These are phyloP conservation scores for Sebastiscus albofasciatus DNA, from an alignment of 2,797 vertebrate species.

Conservation along the genomic window DNA sequence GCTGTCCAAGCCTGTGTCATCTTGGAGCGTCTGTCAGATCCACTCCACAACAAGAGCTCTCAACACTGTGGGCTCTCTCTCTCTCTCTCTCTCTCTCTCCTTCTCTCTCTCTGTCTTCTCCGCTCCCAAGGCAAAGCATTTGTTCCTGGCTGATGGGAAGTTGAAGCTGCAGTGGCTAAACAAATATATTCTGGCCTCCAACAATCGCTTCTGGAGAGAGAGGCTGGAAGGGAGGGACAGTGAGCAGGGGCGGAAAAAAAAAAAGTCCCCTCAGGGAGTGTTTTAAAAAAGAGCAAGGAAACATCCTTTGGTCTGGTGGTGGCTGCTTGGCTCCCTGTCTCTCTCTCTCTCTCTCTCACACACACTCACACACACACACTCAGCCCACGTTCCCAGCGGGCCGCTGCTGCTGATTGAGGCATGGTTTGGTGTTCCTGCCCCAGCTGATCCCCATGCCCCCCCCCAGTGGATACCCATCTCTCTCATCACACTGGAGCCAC, in stretches of 20 bases:
- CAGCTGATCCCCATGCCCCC: conserved; percentile 73
- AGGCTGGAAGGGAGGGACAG: conserved; percentile 42
- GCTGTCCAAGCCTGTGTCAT: conserved; percentile 70
- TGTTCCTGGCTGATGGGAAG: conserved; percentile 75
- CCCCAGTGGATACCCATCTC: conserved; percentile 63
- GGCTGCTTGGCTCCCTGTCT: conserved; percentile 59
- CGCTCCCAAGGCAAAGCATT: conserved; percentile 68
- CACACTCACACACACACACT: conserved; percentile 12
- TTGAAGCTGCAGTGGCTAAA: conserved; percentile 72
- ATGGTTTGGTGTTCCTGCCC: conserved; percentile 76
- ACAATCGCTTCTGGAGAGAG: conserved; percentile 61
- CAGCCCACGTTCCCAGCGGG: conserved; percentile 62
- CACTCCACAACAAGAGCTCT: conserved; percentile 73
- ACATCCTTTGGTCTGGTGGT: conserved; percentile 75
- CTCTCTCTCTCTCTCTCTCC: background rate
- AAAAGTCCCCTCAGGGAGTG: conserved; percentile 69
- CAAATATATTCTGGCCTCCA: conserved; percentile 81
- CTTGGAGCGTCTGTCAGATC: conserved; percentile 80
- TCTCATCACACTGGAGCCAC: conserved; percentile 45
- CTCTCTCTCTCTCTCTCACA: background rate
- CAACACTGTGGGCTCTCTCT: conserved; percentile 54
- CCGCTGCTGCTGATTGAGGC: conserved; percentile 77
- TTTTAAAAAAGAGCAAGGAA: conserved; percentile 81
- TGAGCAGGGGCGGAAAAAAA: conserved; percentile 42
- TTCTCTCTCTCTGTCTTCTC: conserved; percentile 35